Percentiles rank a stretch among this genome's conserved stretches.
Evolutionary conservation across 2,888 invertebrate genomes (phyloP).

Genomic region (Netelia fuscicornis): DNA sequence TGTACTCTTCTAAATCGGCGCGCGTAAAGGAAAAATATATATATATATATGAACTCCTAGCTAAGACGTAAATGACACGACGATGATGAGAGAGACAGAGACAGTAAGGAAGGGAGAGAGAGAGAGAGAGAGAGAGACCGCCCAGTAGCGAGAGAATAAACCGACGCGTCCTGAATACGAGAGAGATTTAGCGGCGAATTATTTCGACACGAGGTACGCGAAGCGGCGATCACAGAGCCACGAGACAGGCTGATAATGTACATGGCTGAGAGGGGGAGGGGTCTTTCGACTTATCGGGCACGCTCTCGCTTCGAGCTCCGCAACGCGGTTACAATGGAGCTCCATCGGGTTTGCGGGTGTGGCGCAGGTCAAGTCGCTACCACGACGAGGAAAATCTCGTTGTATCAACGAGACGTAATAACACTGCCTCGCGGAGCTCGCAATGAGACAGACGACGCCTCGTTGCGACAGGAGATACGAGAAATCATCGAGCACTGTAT

Average conservation of each 20-base stretch:
- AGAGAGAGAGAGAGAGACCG: slow-evolving; percentile 12
- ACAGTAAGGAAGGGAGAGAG: too few species aligned
- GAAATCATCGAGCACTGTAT: too few species aligned
- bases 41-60: not conserved
- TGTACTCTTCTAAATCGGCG: too few species aligned
- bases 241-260: not conserved
- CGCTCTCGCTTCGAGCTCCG: too few species aligned
- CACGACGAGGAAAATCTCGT: not conserved
- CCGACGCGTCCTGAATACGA: slow-evolving; percentile 57
- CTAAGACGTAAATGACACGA: not conserved
- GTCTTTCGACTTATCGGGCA: too few species aligned
- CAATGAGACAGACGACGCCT: too few species aligned
- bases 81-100: not conserved
- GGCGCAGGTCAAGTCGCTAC: slow-evolving; percentile 28
- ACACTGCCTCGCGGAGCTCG: too few species aligned
- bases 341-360: not conserved
- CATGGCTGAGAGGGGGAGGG: too few species aligned
- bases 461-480: too few species aligned
- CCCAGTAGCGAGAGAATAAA: slow-evolving; percentile 26
- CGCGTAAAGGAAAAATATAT: too few species aligned
- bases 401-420: not conserved
- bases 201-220: slow-evolving; percentile 28
- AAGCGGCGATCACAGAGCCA: not conserved
- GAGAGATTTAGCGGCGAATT: slow-evolving; percentile 1
- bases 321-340: too few species aligned